Base-by-base conservation (phyloP, 2,888 invertebrate genomes). In the Empis livida region DNA sequence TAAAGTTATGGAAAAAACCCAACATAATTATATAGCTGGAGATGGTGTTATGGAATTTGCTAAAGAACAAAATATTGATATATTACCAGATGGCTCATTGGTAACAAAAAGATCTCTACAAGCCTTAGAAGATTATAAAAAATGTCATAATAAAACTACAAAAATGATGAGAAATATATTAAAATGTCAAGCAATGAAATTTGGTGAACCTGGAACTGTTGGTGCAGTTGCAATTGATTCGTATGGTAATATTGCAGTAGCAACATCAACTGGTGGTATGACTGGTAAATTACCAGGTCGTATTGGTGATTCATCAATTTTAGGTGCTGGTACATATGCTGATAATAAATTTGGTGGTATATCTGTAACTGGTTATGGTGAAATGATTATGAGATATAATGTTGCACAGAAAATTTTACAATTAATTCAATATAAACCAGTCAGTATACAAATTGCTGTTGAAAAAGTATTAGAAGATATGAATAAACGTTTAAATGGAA, bases 241-340 rank as follows among this genome's bases (percentile, higher is more conserved):
- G 0, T 57, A 50, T 14, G 89, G 89, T 0, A 79, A 81, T 57
- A 68, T 89, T 42, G 85, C 86, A 1, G 85, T 79, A 2, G 89
- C 84, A 0, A 90, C 89, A 0, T 89, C 89, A 10, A 90, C 89
- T 0, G 90, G 90, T 2, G 90, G 90, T 0, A 81, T 84, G 56
- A 84, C 78, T 45, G 88, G 84, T 0, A 87, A 87, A 66, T 74
- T 80, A 55, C 75, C 79, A 1, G 87, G 87, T 1, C 73, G 87
- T 27, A 80, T 86, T 54, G 86, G 87, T 10, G 87, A 87, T 57
- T 82, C 85, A 0, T 80, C 84, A 1, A 68, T 78, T 53, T 73
- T 80, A 54, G 85, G 85, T 1, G 78, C 79, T 56, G 86, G 86
- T 6, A 83, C 82, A 5, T 86, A 84, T 59, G 83, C 84, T 6